Evolutionary conservation across 92 coral and sea anemone species (phyloP).

Genomic region (Phymanthus crucifer): DNA sequence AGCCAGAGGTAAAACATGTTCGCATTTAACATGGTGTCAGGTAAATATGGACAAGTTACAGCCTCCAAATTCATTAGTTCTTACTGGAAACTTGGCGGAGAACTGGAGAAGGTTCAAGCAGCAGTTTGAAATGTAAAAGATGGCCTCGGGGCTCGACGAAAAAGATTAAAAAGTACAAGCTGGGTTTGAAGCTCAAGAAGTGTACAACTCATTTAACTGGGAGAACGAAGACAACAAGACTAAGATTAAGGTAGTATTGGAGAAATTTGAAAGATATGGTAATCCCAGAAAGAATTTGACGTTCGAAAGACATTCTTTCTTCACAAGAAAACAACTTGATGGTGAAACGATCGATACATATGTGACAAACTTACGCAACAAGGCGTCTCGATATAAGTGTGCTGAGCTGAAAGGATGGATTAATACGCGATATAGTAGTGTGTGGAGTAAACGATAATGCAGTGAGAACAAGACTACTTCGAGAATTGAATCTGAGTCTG

Average conservation of each 20-base stretch:
- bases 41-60: background rate
- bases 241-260: constrained; percentile 15
- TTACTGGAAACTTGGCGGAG: background rate
- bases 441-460: constrained; percentile 36
- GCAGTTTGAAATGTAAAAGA: constrained; percentile 39
- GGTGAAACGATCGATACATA: too few relatives aligned
- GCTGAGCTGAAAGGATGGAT: constrained; percentile 30
- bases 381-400: constrained; percentile 41
- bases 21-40: background rate
- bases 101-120: constrained; percentile 52
- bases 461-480: constrained; percentile 39
- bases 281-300: constrained; percentile 42
- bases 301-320: constrained; percentile 36
- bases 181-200: constrained; percentile 42
- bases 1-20: too few relatives aligned
- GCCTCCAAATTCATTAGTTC: background rate
- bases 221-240: constrained; percentile 7
- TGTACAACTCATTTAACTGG: constrained; percentile 39
- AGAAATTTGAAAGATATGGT: constrained; percentile 23
- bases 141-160: constrained; percentile 35
- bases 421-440: constrained; percentile 37
- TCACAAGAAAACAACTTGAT: constrained; percentile 32
- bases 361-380: too few relatives aligned
- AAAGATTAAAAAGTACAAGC: constrained; percentile 44
- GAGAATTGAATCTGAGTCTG: constrained; percentile 44